phyloP scores from a whole-genome alignment of 2,888 invertebrate species.

The Plebejus argus region DNA sequence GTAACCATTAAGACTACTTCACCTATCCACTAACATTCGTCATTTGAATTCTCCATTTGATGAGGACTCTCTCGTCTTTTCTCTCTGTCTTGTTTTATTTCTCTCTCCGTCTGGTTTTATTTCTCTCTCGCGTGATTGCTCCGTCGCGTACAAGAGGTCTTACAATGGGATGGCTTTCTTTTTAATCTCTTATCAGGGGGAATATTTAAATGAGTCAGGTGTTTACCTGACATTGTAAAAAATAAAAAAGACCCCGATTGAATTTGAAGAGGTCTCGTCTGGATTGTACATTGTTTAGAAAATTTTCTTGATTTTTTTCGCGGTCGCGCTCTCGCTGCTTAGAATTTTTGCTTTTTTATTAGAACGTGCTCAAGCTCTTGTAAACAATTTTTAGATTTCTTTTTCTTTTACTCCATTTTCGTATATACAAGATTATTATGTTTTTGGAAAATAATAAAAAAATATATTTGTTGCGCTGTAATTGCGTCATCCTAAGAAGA shows the following conservation, averaged over 20 bases:
- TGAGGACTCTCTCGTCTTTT: slow-evolving; percentile 44
- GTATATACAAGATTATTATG: not conserved
- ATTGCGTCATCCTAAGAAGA: not conserved
- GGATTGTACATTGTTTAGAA: slow-evolving; percentile 32
- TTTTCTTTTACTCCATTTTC: not conserved
- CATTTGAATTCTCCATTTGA: slow-evolving; percentile 31
- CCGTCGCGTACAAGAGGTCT: slow-evolving; percentile 53
- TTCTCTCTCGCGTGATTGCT: slow-evolving; percentile 61
- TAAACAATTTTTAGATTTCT: not conserved
- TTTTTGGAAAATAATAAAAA: not conserved
- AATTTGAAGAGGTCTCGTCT: slow-evolving; percentile 24
- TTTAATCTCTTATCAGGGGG: slow-evolving; percentile 63
- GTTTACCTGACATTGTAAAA: slow-evolving; percentile 41
- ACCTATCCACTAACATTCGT: slow-evolving; percentile 30
- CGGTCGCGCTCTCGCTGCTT: not conserved
- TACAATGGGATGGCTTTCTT: slow-evolving; percentile 66
- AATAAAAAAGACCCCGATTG: slow-evolving; percentile 20
- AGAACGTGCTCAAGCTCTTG: slow-evolving; percentile 23
- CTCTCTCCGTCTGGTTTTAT: slow-evolving; percentile 49
- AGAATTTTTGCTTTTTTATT: slow-evolving; percentile 23
- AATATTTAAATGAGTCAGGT: slow-evolving; percentile 63
- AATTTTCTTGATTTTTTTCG: slow-evolving; percentile 20
- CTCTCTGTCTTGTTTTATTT: slow-evolving; percentile 53
- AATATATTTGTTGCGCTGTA: not conserved
- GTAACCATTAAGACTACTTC: slow-evolving; percentile 23